Evolutionary conservation across 2,888 invertebrate genomes (phyloP).

Genomic region (Yponomeuta sedellus): DNA sequence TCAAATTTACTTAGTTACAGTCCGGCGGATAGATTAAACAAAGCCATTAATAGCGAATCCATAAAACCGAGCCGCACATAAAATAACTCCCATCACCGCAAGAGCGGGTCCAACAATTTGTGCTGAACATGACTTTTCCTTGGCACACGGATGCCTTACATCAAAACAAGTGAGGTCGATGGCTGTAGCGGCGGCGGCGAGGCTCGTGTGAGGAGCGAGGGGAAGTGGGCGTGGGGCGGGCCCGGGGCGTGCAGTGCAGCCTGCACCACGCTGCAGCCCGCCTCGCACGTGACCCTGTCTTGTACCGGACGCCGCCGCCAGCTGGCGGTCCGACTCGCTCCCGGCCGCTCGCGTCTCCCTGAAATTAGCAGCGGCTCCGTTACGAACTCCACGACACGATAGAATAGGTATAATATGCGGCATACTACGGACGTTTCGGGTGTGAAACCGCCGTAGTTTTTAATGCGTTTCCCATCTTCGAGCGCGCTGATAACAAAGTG

Average conservation of each 20-base stretch:
- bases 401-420: background rate
- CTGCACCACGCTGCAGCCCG: constrained; percentile 32
- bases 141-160: constrained; percentile 67
- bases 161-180: constrained; percentile 67
- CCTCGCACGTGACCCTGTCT: constrained; percentile 50
- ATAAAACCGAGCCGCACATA: background rate
- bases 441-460: too few relatives aligned
- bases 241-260: constrained; percentile 56
- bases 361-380: background rate
- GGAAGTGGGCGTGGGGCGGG: constrained; percentile 51
- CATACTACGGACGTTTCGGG: too few relatives aligned
- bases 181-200: constrained; percentile 11
- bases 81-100: background rate
- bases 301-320: constrained; percentile 26
- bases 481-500: too few relatives aligned
- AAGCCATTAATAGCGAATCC: background rate
- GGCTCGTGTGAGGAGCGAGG: constrained; percentile 23
- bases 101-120: background rate
- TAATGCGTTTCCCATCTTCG: too few relatives aligned
- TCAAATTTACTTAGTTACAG: too few relatives aligned
- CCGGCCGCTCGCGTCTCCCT: background rate
- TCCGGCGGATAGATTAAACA: background rate
- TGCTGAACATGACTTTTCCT: constrained; percentile 39
- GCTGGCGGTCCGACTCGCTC: background rate
- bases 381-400: background rate